Evolutionary conservation across 1,140 invertebrate species (phyloP).

Genomic region (Magallana angulata): DNA sequence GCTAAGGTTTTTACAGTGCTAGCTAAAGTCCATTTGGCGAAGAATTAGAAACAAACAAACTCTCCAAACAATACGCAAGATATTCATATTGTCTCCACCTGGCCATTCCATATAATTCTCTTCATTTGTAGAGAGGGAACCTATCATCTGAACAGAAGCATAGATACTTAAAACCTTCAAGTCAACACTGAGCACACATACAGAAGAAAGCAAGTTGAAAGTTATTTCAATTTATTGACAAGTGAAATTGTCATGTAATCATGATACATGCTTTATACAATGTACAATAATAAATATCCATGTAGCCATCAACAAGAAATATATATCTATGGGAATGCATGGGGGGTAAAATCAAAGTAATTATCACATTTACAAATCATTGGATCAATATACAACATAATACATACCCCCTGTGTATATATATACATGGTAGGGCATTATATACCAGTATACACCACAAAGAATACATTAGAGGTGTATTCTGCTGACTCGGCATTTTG

Average conservation of each 20-base stretch:
- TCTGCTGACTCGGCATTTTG: not conserved
- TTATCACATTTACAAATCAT: conserved; percentile 3
- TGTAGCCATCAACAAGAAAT: conserved; percentile 2
- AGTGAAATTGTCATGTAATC: conserved; percentile 6
- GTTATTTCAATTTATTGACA: conserved; percentile 10
- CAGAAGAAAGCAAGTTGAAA: not conserved
- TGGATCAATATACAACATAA: not conserved
- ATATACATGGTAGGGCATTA: not conserved
- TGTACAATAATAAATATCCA: conserved; percentile 8
- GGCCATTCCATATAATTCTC: no score
- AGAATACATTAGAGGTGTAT: not conserved
- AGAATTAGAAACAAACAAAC: no score
- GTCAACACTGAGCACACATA: not conserved
- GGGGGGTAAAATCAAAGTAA: not conserved
- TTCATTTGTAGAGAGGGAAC: no score
- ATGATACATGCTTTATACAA: not conserved
- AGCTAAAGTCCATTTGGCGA: no score
- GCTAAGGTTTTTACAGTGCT: no score
- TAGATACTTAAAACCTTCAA: no score
- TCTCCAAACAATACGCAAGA: no score
- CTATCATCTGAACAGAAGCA: no score
- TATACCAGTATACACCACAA: not conserved
- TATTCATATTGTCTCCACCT: no score
- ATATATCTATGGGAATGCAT: not conserved
- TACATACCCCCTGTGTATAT: not conserved